Evolutionary conservation across 2,797 vertebrate genomes (phyloP), one percentile per base, ranked within the genome.

Genomic region (Xenopus petersii): DNA sequence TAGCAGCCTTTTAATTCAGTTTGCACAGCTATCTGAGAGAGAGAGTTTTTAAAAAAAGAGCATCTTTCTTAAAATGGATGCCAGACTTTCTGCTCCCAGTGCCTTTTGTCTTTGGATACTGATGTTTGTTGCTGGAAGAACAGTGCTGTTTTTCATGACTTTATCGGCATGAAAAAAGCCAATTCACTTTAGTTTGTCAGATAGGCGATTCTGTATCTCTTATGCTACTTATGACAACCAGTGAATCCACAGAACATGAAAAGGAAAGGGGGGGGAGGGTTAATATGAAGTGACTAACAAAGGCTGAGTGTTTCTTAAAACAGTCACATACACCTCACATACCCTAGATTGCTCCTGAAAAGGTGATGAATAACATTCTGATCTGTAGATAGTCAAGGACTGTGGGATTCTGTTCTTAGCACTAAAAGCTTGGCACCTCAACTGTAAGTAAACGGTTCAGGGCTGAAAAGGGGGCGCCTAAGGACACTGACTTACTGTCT

Each of bases 91-190:
- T 80, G 79, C 84, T 77, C 67, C 59, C 80, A 85, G 67, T 54
- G 21, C 15, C 62, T 80, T 86, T 85, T 85, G 77, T 83, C 83
- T 87, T 79, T 88, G 89, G 84, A 84, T 84, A 83, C 81, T 88
- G 85, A 83, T 90, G 87, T 85, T 85, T 83, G 79, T 81, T 71
- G 0, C 80, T 82, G 79, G 75, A 84, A 80, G 83, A 89, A 89
- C 87, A 89, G 73, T 85, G 82, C 64, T 75, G 80, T 21, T 87
- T 86, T 90, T 88, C 84, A 86, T 87, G 77, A 81, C 84, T 87
- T 85, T 80, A 30, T 30, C 4, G 26, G 83, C 84, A 86, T 74
- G 80, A 80, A 81, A 81, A 80, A 58, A 66, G 56, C 75, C 80
- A 81, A 87, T 88, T 90, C 80, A 83, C 76, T 84, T 83, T 81